Evolutionary conservation across 2,797 vertebrate species (phyloP), one percentile per base, ranked within the genome.

Genomic region (Esox lucius): DNA sequence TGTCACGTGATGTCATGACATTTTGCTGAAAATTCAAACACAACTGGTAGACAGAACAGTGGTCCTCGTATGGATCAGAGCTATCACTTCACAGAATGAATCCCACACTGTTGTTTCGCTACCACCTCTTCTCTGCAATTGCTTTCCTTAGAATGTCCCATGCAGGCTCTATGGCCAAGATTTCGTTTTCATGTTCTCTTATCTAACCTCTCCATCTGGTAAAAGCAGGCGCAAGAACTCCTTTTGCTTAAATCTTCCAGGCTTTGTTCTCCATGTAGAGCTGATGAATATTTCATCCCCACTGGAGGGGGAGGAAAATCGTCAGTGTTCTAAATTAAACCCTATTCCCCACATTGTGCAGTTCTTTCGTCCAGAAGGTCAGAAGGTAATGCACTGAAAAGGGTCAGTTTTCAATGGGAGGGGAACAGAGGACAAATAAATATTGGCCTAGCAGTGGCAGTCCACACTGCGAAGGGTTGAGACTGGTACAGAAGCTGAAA

Each of bases 201-300:
- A 61, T 82, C 73, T 79, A 49, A 71, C 46, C 31, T 64, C 53
- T 76, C 42, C 71, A 72, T 83, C 69, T 79, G 78, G 19, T 73
- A 73, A 68, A 42, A 77, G 68, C 56, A 75, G 61, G 56, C 56
- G 9, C 22, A 24, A 26, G 2, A 16, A 76, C 51, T 62, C 68
- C 35, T 70, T 56, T 78, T 73, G 62, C 51, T 70, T 73, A 73
- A 70, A 42, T 74, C 69, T 77, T 73, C 81, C 75, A 74, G 33
- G 0, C 70, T 78, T 72, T 35, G 70, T 83, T 79, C 68, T 78
- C 35, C 42, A 69, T 66, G 71, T 53, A 71, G 62, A 28, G 35
- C 76, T 77, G 71, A 62, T 93, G 72, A 91, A 91, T 91, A 91
- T 88, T 90, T 92, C 68, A 91, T 87, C 80, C 71, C 71, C 24